Percentiles rank a stretch among this genome's conserved stretches.
These are phyloP conservation scores for Oryzias javanicus DNA, from an alignment of 2,113 vertebrate species.

Conservation along the genomic window DNA sequence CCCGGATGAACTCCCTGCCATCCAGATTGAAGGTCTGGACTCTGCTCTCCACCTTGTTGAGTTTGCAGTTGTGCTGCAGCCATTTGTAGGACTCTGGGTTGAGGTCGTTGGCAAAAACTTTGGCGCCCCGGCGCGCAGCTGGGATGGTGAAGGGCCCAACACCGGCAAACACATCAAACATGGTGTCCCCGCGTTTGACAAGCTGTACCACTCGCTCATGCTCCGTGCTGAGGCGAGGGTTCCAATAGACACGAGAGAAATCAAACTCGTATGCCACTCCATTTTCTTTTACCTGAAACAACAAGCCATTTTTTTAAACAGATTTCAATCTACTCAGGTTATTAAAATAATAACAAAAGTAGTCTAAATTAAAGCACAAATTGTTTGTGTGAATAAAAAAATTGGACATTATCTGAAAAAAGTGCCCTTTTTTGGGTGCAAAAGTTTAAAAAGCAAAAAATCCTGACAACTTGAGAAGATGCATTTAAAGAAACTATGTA, in stretches of 20 bases:
- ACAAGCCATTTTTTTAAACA: background rate
- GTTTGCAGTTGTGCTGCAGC: constrained; percentile 90
- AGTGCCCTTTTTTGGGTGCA: too few relatives aligned
- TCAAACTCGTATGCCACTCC: constrained; percentile 88
- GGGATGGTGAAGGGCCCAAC: constrained; percentile 92
- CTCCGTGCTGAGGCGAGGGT: constrained; percentile 92
- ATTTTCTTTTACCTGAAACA: constrained; percentile 89
- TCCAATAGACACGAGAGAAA: constrained; percentile 97
- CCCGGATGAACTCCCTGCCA: constrained; percentile 87
- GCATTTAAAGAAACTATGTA: too few relatives aligned
- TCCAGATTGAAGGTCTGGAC: constrained; percentile 88
- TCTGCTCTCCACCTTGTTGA: constrained; percentile 87
- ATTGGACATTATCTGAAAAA: too few relatives aligned
- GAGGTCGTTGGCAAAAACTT: constrained; percentile 90
- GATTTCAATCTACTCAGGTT: too few relatives aligned
- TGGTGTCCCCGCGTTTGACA: constrained; percentile 78
- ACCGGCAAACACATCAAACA: constrained; percentile 93
- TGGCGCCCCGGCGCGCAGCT: constrained; percentile 83
- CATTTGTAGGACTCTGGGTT: constrained; percentile 92
- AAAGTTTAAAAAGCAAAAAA: too few relatives aligned
- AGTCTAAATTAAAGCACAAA: too few relatives aligned
- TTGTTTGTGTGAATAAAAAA: too few relatives aligned
- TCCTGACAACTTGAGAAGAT: too few relatives aligned
- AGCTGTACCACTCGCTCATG: constrained; percentile 83
- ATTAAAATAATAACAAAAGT: too few relatives aligned